Base-by-base conservation (phyloP, 1,140 invertebrate genomes). In the Ceratosolen fusciceps region DNA sequence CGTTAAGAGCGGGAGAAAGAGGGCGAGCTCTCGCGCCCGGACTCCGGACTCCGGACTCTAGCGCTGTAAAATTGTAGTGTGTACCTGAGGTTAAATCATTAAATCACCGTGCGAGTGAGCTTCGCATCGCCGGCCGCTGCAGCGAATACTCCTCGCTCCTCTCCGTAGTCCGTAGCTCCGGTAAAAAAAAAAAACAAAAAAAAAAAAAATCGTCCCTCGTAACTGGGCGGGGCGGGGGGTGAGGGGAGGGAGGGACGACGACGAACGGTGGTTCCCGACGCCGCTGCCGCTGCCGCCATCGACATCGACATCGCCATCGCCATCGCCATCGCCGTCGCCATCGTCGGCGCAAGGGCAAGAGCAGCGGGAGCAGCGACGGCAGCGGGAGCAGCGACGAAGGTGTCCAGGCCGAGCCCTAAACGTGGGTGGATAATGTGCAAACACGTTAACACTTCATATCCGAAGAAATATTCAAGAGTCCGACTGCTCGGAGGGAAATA, bases 1-100 rank as follows among this genome's bases (percentile, higher is more conserved):
- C 83, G 86, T 87, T 87, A 87, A 84, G 60, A 80, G 80, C 72
- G 83, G 79, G 62, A 31, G 65, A 86, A 87, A 84, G 60, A 80
- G 80, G 70, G 83, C 80, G 62, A 31, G 65, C 62, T 34, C 56
- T 26, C 34, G 37, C 79, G 84, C 80, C 85, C 39, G 5, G 5
- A 7, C 39, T 43, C 39, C 12, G n/a, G n/a, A n/a, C n/a, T 12
- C 12, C 39, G 5, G 5, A 7, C 31, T 24, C 54, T n/a, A 24
- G 39, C 80, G 85, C 80, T 86, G 86, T 86, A 87, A 88, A 88
- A 84, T 86, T 85, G 83, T 85, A 85, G 82, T 86, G 83, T 85
- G 83, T 82, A 84, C 83, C 83, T 68, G 77, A 80, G 83, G 84
- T 84, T 85, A 84, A 87, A 87, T 87, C 85, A 85, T 86, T 83